Base-by-base conservation (phyloP, 2,888 invertebrate species). In the Cordilura impudica region DNA sequence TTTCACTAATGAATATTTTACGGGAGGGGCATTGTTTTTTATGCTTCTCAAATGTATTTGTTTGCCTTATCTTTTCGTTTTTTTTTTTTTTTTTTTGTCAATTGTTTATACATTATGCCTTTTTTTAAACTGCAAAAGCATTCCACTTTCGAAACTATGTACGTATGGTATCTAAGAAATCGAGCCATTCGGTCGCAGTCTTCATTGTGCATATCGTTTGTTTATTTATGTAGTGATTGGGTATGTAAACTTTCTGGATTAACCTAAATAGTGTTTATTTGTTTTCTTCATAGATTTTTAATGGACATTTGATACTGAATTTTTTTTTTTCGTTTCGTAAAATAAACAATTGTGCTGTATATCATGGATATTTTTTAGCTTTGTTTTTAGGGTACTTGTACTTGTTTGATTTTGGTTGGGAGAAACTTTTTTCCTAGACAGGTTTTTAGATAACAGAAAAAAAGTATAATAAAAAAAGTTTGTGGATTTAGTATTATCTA, bases 181-280 rank as follows among this genome's bases (percentile, higher is more conserved):
- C 35, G 5, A 39, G 35, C 35, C 2, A n/a, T n/a, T 29, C 10
- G 26, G 6, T 12, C 26, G 35, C 18, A 21, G 56, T 63, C 23
- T 63, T 75, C 70, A 75, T 69, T 63, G 21, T 47, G 21, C 63
- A 69, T 56, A 49, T 19, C 39, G 56, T 63, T 75, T 69, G 61
- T 75, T 69, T 75, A 14, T 19, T 58, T 58, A 23, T 54, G 45
- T 72, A 26, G 39, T 74, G 43, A 31, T 74, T 51, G 45, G 53
- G 45, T 67, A 29, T 61, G 47, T 61, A 61, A 63, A 69, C 56
- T 60, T 67, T 66, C 39, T 45, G 70, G 60, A 78, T 78, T 78
- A 78, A 78, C 73, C 73, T 31, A 78, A 78, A 73, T 78, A 66
- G 53, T 60, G 58, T 65, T 70, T 73, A 74, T 70, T 60, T 66